These are phyloP conservation scores for Poecilus cupreus DNA, from an alignment of 2,888 invertebrate genomes.

Conservation along the genomic window DNA sequence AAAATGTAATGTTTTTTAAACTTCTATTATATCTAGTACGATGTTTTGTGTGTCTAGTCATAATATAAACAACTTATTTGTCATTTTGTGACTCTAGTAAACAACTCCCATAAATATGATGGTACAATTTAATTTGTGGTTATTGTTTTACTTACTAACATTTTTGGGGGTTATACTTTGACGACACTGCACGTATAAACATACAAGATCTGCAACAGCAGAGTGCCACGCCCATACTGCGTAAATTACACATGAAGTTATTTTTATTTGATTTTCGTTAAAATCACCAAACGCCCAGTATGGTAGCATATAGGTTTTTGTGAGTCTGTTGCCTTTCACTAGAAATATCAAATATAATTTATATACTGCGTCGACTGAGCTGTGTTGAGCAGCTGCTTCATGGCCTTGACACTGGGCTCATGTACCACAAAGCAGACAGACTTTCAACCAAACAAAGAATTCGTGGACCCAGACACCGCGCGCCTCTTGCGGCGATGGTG, in stretches of 20 bases:
- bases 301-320: slow-evolving; percentile 2
- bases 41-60: no score
- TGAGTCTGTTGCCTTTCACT: slow-evolving; percentile 22
- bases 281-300: background rate
- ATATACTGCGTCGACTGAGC: slow-evolving; percentile 1
- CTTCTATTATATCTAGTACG: no score
- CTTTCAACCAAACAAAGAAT: slow-evolving; percentile 49
- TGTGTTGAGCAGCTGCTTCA: background rate
- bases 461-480: background rate
- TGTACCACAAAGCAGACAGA: slow-evolving; percentile 20
- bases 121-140: no score
- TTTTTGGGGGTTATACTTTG: no score
- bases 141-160: no score
- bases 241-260: background rate
- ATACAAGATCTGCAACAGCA: no score
- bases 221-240: no score
- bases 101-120: no score
- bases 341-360: slow-evolving; percentile 32
- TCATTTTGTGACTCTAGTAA: no score
- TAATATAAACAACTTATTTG: no score
- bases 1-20: no score
- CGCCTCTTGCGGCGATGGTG: background rate
- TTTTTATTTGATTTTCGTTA: background rate
- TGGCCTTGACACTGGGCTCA: slow-evolving; percentile 35
- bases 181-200: no score